phyloP scores from a whole-genome alignment of 2,113 vertebrate genomes.

The Hemichromis elongatus region DNA sequence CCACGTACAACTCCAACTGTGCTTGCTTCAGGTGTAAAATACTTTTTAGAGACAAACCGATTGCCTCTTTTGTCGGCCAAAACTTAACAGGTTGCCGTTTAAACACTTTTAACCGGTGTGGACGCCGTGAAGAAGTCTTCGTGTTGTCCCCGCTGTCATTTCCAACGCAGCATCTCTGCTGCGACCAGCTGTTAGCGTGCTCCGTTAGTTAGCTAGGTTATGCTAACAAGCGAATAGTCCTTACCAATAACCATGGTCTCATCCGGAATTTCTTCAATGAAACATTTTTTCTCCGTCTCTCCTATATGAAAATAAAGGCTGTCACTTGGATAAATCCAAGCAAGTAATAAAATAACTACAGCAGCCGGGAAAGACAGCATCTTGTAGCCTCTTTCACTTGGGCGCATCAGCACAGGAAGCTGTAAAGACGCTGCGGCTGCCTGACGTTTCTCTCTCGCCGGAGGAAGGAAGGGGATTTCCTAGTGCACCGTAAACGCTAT shows the following conservation, averaged over 20 bases:
- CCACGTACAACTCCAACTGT: neutral
- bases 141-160: neutral
- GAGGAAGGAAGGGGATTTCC: constrained; percentile 68
- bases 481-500: rapidly evolving
- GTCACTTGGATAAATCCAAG: constrained; percentile 46
- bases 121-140: neutral
- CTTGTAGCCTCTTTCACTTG: constrained; percentile 4
- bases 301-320: constrained; percentile 89
- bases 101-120: neutral
- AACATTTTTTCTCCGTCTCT: constrained; percentile 92
- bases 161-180: neutral
- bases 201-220: constrained; percentile 10
- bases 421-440: neutral
- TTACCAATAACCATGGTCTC: constrained; percentile 95
- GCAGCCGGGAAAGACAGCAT: constrained; percentile 30
- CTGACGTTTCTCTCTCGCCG: constrained; percentile 42
- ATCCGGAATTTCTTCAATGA: constrained; percentile 92
- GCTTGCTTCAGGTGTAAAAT: neutral
- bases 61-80: neutral
- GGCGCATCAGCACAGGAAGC: neutral
- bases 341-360: constrained; percentile 10
- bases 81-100: neutral
- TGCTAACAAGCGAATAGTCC: constrained; percentile 7
- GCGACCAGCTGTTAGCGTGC: constrained; percentile 9
- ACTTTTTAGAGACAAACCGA: neutral